Conservation (phyloP, 2,888 invertebrate species). For the Coronaproctus castanopsis region DNA sequence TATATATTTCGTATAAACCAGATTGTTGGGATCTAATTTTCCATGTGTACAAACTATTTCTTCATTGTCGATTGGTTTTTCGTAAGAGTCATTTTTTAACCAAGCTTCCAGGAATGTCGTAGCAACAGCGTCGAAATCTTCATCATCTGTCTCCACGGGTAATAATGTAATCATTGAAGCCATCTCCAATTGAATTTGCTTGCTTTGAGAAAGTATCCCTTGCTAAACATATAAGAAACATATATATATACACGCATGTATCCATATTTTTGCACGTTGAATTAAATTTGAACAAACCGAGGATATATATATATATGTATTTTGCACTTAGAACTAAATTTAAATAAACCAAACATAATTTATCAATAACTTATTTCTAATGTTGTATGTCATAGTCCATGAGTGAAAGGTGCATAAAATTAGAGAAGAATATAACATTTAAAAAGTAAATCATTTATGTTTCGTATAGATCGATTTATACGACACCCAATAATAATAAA, state of each 20-base stretch:
- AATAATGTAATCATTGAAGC: conserved; percentile 5
- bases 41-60: conserved; percentile 29
- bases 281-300: neutral
- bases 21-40: conserved; percentile 29
- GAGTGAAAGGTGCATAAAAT: no score
- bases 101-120: conserved; percentile 34
- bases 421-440: no score
- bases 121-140: conserved; percentile 31
- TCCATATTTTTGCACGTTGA: neutral
- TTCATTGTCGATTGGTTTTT: conserved; percentile 29
- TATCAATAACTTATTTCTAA: no score
- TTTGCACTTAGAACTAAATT: no score
- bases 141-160: conserved; percentile 8
- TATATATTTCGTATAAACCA: conserved; percentile 29
- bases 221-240: neutral
- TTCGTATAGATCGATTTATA: no score
- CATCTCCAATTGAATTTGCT: conserved; percentile 5
- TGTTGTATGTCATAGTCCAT: no score
- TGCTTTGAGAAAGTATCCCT: neutral
- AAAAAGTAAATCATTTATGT: no score
- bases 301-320: neutral
- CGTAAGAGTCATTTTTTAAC: conserved; percentile 25
- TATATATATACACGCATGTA: neutral
- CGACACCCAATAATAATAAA: no score
- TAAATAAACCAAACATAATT: no score